These are phyloP conservation scores for Lanius ludovicianus DNA, from an alignment of 2,113 vertebrate species.

Conservation along the genomic window DNA sequence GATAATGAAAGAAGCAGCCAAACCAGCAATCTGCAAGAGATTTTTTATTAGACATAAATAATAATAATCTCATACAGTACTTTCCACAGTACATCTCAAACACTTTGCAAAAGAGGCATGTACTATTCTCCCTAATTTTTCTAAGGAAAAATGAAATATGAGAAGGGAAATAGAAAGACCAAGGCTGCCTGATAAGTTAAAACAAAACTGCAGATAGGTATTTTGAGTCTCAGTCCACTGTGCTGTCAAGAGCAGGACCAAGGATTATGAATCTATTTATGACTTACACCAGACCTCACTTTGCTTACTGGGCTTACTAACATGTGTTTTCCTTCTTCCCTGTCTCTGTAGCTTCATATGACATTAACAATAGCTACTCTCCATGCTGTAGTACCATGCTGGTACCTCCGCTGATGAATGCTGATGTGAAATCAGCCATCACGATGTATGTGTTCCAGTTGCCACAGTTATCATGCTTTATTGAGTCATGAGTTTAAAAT, in stretches of 20 bases:
- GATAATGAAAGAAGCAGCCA: background rate
- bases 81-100: background rate
- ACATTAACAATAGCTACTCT: background rate
- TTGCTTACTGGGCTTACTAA: background rate
- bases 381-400: background rate
- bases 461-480: slow-evolving; percentile 44
- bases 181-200: background rate
- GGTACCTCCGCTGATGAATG: background rate
- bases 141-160: background rate
- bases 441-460: background rate
- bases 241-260: background rate
- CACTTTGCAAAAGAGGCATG: background rate
- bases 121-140: background rate
- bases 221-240: background rate
- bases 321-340: background rate
- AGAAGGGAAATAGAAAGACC: background rate
- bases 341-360: background rate
- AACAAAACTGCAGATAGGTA: background rate
- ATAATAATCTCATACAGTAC: background rate
- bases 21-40: background rate
- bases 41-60: background rate
- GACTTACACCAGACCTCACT: background rate
- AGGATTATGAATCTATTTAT: background rate
- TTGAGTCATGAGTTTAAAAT: slow-evolving; percentile 54
- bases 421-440: slow-evolving; percentile 15